These are phyloP conservation scores for Conchocele bisecta DNA, from an alignment of 2,888 invertebrate genomes.

Conservation along the genomic window DNA sequence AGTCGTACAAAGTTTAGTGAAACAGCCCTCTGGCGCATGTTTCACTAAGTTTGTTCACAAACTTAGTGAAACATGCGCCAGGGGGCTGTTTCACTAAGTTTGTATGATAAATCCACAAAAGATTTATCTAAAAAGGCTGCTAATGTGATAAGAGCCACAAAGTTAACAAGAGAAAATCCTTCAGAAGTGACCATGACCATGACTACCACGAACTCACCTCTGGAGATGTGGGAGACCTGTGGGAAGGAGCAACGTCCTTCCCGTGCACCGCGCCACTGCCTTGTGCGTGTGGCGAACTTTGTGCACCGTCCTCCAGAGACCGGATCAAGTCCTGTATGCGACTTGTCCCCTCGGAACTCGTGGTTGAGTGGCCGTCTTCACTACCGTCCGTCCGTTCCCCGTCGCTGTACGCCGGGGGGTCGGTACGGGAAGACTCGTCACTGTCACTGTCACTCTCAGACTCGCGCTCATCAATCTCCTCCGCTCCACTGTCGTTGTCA, in stretches of 20 bases:
- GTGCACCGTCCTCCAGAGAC: conserved; percentile 36
- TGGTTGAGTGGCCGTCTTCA: too few species aligned
- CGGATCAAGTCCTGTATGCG: conserved; percentile 56
- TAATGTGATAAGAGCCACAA: too few species aligned
- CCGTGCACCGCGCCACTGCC: conserved; percentile 20
- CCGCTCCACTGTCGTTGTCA: conserved; percentile 12
- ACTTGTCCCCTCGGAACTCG: conserved; percentile 26
- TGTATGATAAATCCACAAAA: too few species aligned
- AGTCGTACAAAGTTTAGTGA: too few species aligned
- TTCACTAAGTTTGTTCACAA: too few species aligned
- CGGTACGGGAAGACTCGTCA: conserved; percentile 8
- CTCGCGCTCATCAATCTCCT: conserved; percentile 21
- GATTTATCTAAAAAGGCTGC: too few species aligned
- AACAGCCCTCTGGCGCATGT: too few species aligned
- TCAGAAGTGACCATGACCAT: too few species aligned
- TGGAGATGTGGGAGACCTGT: conserved; percentile 36
- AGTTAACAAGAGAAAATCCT: too few species aligned
- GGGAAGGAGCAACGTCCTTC: conserved; percentile 26
- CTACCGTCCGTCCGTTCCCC: neutral
- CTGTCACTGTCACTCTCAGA: conserved; percentile 58
- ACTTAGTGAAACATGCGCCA: too few species aligned
- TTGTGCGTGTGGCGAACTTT: neutral
- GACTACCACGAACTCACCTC: conserved; percentile 41
- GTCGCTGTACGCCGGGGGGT: conserved; percentile 11
- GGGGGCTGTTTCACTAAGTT: too few species aligned